Evolutionary conservation across 1,140 invertebrate genomes (phyloP).

Genomic region (Drosophila pseudoananassae): DNA sequence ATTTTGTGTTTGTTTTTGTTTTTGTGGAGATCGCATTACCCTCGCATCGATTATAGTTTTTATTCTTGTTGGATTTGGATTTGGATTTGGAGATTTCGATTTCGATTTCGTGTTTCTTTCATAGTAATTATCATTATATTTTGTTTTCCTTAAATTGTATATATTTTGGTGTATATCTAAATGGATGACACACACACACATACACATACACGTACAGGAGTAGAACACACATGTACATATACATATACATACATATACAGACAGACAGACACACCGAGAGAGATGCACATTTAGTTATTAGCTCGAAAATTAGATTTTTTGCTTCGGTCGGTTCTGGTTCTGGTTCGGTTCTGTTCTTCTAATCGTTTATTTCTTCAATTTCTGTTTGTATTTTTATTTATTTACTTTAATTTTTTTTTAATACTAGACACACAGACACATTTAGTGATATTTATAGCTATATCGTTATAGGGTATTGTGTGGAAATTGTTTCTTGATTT

Average conservation of each 20-base stretch:
- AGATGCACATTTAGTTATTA: constrained; percentile 67
- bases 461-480: constrained; percentile 28
- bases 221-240: constrained; percentile 1
- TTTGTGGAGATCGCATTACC: constrained; percentile 1
- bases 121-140: constrained; percentile 39
- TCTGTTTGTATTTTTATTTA: neutral
- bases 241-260: constrained; percentile 4
- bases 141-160: no score
- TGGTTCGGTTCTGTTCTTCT: no score
- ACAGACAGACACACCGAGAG: constrained; percentile 48
- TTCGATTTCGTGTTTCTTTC: neutral
- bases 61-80: no score
- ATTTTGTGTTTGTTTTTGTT: neutral
- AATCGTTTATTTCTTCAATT: neutral
- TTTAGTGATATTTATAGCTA: constrained; percentile 40
- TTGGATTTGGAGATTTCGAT: constrained; percentile 22
- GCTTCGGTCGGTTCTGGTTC: constrained; percentile 1
- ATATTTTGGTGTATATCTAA: constrained; percentile 23
- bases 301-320: constrained; percentile 51
- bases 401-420: neutral
- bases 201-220: neutral
- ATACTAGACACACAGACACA: constrained; percentile 43
- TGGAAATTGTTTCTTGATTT: constrained; percentile 32
- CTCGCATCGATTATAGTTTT: neutral
- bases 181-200: constrained; percentile 10